A percentile compares a stretch with the other conserved stretches of the same genome.
These are phyloP conservation scores for Epizoanthus ramosus DNA, from an alignment of 92 coral and sea anemone species.

Conservation along the genomic window DNA sequence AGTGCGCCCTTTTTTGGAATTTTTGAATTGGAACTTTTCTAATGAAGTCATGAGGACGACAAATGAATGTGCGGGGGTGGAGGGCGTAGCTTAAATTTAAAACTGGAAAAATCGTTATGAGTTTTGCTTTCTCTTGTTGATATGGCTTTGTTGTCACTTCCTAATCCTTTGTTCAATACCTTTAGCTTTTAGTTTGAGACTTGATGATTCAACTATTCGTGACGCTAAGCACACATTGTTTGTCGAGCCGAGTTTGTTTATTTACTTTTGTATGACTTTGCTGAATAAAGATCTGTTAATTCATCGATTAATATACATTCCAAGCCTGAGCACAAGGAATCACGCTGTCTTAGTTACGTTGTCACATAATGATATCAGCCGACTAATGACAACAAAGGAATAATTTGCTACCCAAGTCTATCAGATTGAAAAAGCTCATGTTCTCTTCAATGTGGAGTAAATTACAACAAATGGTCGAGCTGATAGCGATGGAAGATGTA, in stretches of 20 bases:
- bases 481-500: no score
- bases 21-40: not conserved
- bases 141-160: not conserved
- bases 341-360: no score
- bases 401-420: no score
- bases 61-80: not conserved
- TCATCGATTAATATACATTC: not conserved
- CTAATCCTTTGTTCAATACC: not conserved
- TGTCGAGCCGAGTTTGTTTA: conserved; percentile 10
- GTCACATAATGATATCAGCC: no score
- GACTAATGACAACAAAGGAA: no score
- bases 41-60: not conserved
- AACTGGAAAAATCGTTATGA: not conserved
- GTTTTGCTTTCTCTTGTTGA: not conserved
- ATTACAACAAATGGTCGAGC: no score
- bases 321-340: no score
- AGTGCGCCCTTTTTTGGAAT: not conserved
- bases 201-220: conserved; percentile 4
- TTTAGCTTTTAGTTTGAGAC: not conserved
- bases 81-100: not conserved
- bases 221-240: not conserved
- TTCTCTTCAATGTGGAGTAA: no score
- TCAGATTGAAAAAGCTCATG: no score
- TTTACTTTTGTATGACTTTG: not conserved
- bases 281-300: not conserved